Evolutionary conservation across 2,797 vertebrate species (phyloP), one percentile per base, ranked within the genome.

Genomic region (Okamejei kenojei): DNA sequence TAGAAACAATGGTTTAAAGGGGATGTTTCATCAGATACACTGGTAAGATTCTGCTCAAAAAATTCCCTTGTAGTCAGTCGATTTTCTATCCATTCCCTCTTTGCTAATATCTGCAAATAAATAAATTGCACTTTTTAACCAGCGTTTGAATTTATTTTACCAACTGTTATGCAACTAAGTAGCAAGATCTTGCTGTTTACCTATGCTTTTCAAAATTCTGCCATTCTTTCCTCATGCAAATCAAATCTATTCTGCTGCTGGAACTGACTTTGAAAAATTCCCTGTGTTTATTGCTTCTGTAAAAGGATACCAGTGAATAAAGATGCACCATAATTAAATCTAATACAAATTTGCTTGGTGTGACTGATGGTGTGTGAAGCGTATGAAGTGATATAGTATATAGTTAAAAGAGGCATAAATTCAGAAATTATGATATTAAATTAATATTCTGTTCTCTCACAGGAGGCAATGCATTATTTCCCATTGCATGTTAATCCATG

Each of bases 281-380:
- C 17, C 26, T 68, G 61, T n/a, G 68, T 19, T 88, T 68, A 88
- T 88, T 35, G n/a, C 29, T 88, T 68, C 61, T 63, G n/a, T 68
- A 65, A 23, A 88, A 88, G 63, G 35, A 7, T 32, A 88, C 32
- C 10, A 0, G 32, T 88, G 84, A 68, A 88, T 35, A 35, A 88
- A 88, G 65, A 19, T 88, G 84, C 32, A 65, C n/a, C 19, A 63
- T 88, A 88, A 65, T 88, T 88, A 29, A 88, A 88, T 88, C 58
- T 65, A 65, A 35, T 68, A 88, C n/a, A 65, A 68, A 88, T 32
- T n/a, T 21, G 84, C 61, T n/a, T 65, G 61, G 21, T 35, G 17
- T 88, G 84, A 68, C 13, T 35, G n/a, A 17, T 65, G 61, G 68
- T 68, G 61, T 54, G 5, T 54, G 45, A 54, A 88, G 65, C n/a